Percentiles rank a stretch among this genome's conserved stretches.
Conservation (phyloP, 2,113 vertebrate genomes). For the Numida meleagris region DNA sequence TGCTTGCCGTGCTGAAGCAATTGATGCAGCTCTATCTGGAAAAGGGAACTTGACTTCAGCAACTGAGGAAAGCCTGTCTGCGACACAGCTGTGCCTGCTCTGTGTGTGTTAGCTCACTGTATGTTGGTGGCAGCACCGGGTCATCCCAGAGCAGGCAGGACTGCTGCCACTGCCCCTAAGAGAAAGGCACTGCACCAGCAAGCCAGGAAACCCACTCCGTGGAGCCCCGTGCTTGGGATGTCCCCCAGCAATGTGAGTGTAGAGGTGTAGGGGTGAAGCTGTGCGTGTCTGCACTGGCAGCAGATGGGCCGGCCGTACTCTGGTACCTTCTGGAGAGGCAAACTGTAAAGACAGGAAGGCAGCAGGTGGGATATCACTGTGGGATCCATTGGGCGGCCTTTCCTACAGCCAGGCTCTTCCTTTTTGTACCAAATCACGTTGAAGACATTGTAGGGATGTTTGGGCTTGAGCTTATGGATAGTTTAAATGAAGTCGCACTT, state of each 20-base stretch:
- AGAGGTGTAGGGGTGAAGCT: neutral
- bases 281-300: neutral
- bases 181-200: neutral
- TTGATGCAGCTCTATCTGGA: neutral
- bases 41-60: neutral
- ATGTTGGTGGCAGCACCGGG: neutral
- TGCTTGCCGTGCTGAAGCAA: neutral
- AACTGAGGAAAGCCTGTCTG: neutral
- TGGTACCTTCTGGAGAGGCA: neutral
- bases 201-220: no score
- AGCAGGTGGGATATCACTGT: neutral
- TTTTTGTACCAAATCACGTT: neutral
- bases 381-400: neutral
- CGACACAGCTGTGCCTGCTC: neutral
- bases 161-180: neutral
- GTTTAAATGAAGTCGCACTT: neutral
- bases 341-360: neutral
- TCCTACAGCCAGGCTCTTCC: neutral
- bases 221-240: no score
- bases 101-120: neutral
- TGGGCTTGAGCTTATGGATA: neutral
- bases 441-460: neutral
- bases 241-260: fast-evolving
- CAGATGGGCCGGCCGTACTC: fast-evolving
- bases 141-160: neutral